Evolutionary conservation across 2,888 invertebrate species (phyloP).

Genomic region (Eristalinus sepulchralis): DNA sequence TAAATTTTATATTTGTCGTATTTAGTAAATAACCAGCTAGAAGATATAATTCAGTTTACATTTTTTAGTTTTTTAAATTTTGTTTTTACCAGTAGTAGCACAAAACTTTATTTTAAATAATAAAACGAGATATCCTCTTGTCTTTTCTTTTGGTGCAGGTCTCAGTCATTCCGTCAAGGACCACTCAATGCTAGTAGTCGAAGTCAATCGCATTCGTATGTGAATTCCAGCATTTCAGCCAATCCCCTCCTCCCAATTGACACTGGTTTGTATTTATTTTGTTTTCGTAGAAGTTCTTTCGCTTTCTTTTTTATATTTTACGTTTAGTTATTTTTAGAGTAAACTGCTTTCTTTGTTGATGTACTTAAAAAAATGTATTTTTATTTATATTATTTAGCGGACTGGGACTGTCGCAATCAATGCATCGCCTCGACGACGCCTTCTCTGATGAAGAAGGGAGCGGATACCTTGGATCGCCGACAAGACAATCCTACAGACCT

Average conservation of each 20-base stretch:
- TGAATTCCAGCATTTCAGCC: slow-evolving; percentile 95
- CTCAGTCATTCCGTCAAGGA: slow-evolving; percentile 94
- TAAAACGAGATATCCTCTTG: slow-evolving; percentile 81
- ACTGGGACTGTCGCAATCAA: slow-evolving; percentile 81
- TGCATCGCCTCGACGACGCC: slow-evolving; percentile 85
- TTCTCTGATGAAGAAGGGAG: slow-evolving; percentile 95
- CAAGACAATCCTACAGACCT: slow-evolving; percentile 81
- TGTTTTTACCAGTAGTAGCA: slow-evolving; percentile 12
- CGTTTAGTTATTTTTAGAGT: slow-evolving; percentile 72
- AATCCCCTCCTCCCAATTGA: slow-evolving; percentile 96
- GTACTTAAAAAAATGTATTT: background rate
- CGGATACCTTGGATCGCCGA: slow-evolving; percentile 81
- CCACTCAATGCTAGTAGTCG: slow-evolving; percentile 82
- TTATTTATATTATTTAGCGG: slow-evolving; percentile 77
- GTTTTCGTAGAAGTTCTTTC: slow-evolving; percentile 66
- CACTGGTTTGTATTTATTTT: slow-evolving; percentile 83
- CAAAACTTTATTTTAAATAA: slow-evolving; percentile 65
- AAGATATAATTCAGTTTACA: background rate
- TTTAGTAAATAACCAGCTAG: background rate
- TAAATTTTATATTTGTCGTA: background rate
- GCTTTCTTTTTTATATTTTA: slow-evolving; percentile 73
- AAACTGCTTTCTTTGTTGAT: background rate
- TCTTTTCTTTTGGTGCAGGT: slow-evolving; percentile 86
- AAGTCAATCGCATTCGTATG: slow-evolving; percentile 85
- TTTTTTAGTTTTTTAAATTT: slow-evolving; percentile 11